These are phyloP conservation scores for Neotoxoptera formosana DNA, from an alignment of 1,140 invertebrate species.

Conservation along the genomic window DNA sequence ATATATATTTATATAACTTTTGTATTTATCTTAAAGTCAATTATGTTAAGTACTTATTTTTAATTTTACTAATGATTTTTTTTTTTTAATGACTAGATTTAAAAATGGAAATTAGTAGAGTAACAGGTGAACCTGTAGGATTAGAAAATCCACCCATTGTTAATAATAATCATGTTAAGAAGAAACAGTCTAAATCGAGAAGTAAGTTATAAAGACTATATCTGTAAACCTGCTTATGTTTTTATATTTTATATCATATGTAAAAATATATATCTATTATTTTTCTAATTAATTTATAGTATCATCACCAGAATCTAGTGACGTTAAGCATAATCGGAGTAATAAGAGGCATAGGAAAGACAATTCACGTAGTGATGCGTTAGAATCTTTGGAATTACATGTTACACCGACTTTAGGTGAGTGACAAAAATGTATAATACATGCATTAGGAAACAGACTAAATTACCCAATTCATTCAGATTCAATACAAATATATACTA, in stretches of 20 bases:
- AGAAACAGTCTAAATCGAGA: constrained; percentile 19
- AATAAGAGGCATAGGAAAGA: constrained; percentile 28
- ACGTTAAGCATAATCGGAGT: neutral
- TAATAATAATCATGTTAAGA: constrained; percentile 33
- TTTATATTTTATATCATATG: neutral
- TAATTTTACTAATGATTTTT: neutral
- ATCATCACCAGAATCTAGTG: constrained; percentile 17
- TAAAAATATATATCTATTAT: neutral
- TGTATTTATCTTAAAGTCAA: neutral
- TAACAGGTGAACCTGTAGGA: neutral
- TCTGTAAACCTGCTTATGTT: neutral
- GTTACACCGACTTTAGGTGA: neutral
- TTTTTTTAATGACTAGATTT: neutral
- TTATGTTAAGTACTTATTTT: neutral
- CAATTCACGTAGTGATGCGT: neutral
- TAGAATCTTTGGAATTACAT: neutral
- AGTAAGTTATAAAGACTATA: neutral
- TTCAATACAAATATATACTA: neutral
- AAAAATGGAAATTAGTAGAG: constrained; percentile 31
- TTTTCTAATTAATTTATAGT: constrained; percentile 18
- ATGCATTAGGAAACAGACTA: neutral
- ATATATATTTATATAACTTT: neutral
- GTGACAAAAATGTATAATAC: neutral
- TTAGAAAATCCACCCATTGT: neutral
- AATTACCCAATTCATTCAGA: neutral